Evolutionary conservation across 2,113 vertebrate genomes (phyloP), one percentile per base, ranked within the genome.

Genomic region (Polypterus senegalus): DNA sequence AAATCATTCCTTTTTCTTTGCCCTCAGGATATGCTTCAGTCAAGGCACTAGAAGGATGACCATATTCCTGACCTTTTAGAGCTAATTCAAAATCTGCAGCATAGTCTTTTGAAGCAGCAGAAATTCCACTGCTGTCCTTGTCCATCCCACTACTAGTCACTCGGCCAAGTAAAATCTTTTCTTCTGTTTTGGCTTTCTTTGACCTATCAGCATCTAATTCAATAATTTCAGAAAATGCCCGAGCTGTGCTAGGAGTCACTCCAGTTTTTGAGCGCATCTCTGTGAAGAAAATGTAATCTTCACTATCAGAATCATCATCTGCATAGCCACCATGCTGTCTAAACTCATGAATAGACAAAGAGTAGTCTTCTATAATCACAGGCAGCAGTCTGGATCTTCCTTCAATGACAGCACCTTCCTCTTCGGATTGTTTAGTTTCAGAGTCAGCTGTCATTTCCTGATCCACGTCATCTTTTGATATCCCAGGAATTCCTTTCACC

Each of bases 211-310:
- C 58, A 5, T 77, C 75, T 57, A 74, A 45, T 65, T 81, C 73
- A 8, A 77, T 78, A 3, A 80, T 54, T 6, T 78, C 74, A 7
- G 54, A 9, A 1, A 69, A 47, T 9, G 72, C 66, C 61, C 70
- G 79, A 9, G 8, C 6, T 7, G 44, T 54, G 43, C 63, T 71
- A 48, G 5, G 54, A 54, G 59, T 44, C 3, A 11, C 64, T 60
- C 47, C 69, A 7, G 66, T 80, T 68, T 85, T 88, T 7, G 77
- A 71, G 63, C 78, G 77, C 61, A 82, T 83, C 72, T 90, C 77
- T 0, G 94, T 94, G 69, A 94, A 91, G 71, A 98, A 98, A 72
- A 95, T 86, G 7, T 97, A 87, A 47, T 98, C 87, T 49, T 79
- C 89, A 3, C 70, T 74, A 60, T 89, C 88, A 0, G 86, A 86